These are phyloP conservation scores for Popillia japonica DNA, from an alignment of 1,140 invertebrate genomes.

Conservation along the genomic window DNA sequence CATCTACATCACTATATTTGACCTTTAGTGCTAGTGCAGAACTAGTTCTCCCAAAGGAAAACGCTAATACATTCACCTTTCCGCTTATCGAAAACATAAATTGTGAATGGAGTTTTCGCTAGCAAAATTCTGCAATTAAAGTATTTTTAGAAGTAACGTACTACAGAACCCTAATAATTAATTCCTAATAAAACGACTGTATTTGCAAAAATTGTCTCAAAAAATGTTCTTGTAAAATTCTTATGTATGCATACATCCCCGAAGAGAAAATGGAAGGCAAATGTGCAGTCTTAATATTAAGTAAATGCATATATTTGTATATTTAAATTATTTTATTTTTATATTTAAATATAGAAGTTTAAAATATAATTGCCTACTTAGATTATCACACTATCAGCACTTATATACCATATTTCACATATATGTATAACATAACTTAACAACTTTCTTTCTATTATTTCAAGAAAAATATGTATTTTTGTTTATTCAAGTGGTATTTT, in stretches of 20 bases:
- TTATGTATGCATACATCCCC: constrained; percentile 41
- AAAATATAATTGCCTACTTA: neutral
- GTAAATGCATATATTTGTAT: constrained; percentile 17
- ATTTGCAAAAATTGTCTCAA: constrained; percentile 43
- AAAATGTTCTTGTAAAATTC: constrained; percentile 31
- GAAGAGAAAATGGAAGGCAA: constrained; percentile 51
- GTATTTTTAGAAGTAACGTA: neutral
- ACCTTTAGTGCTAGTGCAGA: no score
- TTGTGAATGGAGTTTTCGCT: neutral
- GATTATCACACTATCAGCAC: constrained; percentile 7
- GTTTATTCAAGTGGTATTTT: neutral
- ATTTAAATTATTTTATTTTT: constrained; percentile 1
- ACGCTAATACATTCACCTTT: no score
- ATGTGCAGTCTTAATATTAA: constrained; percentile 50
- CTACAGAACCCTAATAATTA: neutral
- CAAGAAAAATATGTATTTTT: constrained; percentile 14
- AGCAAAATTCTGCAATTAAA: neutral
- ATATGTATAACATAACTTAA: constrained; percentile 10
- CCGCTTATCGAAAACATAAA: neutral
- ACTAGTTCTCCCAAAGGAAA: no score
- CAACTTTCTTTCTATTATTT: neutral
- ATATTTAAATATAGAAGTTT: neutral
- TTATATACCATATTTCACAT: constrained; percentile 33
- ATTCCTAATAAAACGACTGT: constrained; percentile 45
- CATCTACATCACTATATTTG: no score